phyloP scores from a whole-genome alignment of 2,797 vertebrate species.

The Enteromius mattozi region DNA sequence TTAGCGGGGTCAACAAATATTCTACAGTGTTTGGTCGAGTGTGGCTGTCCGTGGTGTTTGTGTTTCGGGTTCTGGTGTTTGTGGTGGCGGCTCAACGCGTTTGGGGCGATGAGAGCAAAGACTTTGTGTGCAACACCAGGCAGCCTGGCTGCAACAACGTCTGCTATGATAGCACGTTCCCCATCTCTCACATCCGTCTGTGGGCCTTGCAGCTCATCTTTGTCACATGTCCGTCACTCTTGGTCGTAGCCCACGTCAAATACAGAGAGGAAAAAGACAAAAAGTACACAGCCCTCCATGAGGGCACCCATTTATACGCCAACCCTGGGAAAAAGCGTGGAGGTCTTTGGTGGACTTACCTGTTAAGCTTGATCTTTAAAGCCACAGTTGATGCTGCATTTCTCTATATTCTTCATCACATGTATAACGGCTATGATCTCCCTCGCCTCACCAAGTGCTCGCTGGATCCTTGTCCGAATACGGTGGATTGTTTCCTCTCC shows the following conservation, averaged over 20 bases:
- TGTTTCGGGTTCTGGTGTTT: slow-evolving; percentile 92
- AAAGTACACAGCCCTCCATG: slow-evolving; percentile 68
- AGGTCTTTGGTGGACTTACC: slow-evolving; percentile 93
- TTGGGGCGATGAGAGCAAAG: slow-evolving; percentile 90
- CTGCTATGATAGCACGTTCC: slow-evolving; percentile 91
- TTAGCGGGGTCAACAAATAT: slow-evolving; percentile 91
- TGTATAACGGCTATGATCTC: slow-evolving; percentile 87
- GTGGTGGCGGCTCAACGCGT: slow-evolving; percentile 89
- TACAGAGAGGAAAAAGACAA: slow-evolving; percentile 83
- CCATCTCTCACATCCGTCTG: slow-evolving; percentile 92
- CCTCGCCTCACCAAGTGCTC: slow-evolving; percentile 84
- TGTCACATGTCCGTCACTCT: slow-evolving; percentile 91
- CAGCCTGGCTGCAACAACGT: slow-evolving; percentile 88
- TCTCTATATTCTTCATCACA: slow-evolving; percentile 84
- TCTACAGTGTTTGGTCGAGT: slow-evolving; percentile 93
- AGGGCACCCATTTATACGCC: slow-evolving; percentile 74
- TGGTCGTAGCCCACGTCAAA: slow-evolving; percentile 92
- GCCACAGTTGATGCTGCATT: slow-evolving; percentile 81
- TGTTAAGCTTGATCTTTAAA: slow-evolving; percentile 89
- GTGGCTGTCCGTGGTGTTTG: slow-evolving; percentile 93
- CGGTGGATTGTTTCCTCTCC: slow-evolving; percentile 90
- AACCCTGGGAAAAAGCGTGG: slow-evolving; percentile 88
- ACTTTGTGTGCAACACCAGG: slow-evolving; percentile 90
- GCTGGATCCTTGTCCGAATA: slow-evolving; percentile 85
- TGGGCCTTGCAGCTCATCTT: slow-evolving; percentile 98